Percentiles rank a stretch among this genome's conserved stretches.
Conservation (phyloP, 2,888 invertebrate genomes). For the Ferrisia virgata region DNA sequence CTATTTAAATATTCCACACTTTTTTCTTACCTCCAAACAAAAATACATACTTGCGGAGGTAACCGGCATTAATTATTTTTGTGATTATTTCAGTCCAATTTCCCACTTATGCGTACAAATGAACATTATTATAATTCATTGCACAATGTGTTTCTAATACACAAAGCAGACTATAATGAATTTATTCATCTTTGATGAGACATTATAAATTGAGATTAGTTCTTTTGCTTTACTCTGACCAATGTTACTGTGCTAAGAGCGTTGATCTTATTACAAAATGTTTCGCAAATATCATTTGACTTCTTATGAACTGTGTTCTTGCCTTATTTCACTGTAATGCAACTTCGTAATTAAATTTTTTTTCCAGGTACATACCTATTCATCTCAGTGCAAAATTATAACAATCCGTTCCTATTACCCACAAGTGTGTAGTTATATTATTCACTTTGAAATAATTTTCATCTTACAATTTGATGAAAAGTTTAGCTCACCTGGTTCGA, state of each 20-base stretch:
- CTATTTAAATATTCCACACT: no score
- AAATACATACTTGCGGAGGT: not conserved
- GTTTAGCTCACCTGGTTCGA: not conserved
- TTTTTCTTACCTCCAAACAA: not conserved
- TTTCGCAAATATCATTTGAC: not conserved
- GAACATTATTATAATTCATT: not conserved
- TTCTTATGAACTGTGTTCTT: not conserved
- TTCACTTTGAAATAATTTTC: not conserved
- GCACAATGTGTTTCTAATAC: not conserved
- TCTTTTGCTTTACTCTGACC: not conserved
- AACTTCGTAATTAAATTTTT: not conserved
- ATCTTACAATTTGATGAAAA: not conserved
- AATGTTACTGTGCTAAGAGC: not conserved
- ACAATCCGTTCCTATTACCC: no score
- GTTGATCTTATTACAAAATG: not conserved
- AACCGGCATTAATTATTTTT: not conserved
- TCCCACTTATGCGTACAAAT: not conserved
- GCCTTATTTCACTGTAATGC: not conserved
- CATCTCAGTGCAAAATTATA: not conserved
- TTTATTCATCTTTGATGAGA: slow-evolving; percentile 10
- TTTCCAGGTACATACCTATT: not conserved
- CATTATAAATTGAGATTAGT: slow-evolving; percentile 2
- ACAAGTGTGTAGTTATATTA: not conserved
- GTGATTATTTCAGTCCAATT: not conserved
- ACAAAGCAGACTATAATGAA: not conserved